Evolutionary conservation across 2,113 vertebrate species (phyloP).

Genomic region (Hemichromis elongatus): DNA sequence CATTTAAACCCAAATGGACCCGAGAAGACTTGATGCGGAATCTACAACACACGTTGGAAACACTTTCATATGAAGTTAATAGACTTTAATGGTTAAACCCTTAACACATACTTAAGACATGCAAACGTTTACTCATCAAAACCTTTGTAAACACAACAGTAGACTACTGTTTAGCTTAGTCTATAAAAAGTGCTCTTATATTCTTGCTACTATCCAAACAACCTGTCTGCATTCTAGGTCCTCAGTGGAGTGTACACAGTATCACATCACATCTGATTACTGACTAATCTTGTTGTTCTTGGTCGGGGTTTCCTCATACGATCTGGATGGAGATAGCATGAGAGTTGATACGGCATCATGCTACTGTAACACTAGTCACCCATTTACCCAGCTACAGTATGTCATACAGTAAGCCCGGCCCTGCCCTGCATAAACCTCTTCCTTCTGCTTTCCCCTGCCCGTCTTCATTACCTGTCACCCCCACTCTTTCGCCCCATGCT

Average conservation of each 20-base stretch:
- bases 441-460: not conserved
- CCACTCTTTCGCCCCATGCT: not conserved
- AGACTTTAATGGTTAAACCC: not conserved
- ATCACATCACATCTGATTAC: constrained; percentile 53
- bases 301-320: constrained; percentile 40
- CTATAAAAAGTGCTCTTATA: not conserved
- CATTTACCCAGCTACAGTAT: constrained; percentile 15
- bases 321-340: constrained; percentile 27
- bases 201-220: not conserved
- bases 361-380: constrained; percentile 48
- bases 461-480: not conserved
- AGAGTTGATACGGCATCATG: constrained; percentile 34
- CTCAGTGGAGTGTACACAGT: not conserved
- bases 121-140: not conserved
- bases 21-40: not conserved
- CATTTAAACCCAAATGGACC: not conserved
- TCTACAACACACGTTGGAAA: not conserved
- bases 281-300: constrained; percentile 51
- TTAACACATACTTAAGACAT: not conserved
- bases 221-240: constrained; percentile 13
- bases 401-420: not conserved
- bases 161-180: not conserved
- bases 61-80: not conserved
- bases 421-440: not conserved
- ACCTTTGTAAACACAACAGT: not conserved